Conservation (phyloP, 2,888 invertebrate genomes). For the Melolontha melolontha region DNA sequence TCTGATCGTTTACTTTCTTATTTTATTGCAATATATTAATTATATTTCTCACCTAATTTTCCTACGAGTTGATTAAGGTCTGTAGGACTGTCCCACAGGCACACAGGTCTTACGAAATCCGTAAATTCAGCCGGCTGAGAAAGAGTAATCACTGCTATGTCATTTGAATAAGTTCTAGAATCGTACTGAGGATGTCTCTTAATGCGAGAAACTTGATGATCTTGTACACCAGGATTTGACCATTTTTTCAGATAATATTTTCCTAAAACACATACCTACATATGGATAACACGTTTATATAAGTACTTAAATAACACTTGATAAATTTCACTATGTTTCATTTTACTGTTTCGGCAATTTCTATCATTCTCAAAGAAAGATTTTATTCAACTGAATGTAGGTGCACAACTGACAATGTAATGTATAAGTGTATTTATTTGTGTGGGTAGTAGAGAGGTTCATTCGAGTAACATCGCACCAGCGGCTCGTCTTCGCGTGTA, state of each 20-base stretch:
- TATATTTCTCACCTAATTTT: slow-evolving; percentile 52
- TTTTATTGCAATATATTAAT: too few relatives aligned
- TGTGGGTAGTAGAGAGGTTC: too few relatives aligned
- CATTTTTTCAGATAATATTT: slow-evolving; percentile 62
- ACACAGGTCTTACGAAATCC: slow-evolving; percentile 61
- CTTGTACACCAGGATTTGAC: slow-evolving; percentile 61
- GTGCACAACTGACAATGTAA: too few relatives aligned
- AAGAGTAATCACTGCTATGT: slow-evolving; percentile 61
- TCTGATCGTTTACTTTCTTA: too few relatives aligned
- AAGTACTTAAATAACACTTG: background rate
- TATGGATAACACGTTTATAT: background rate
- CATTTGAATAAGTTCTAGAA: slow-evolving; percentile 56
- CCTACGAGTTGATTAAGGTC: slow-evolving; percentile 53
- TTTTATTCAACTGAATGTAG: too few relatives aligned
- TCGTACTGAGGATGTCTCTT: slow-evolving; percentile 59
- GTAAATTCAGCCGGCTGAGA: slow-evolving; percentile 55
- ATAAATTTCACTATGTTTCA: too few relatives aligned
- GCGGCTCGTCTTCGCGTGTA: too few relatives aligned
- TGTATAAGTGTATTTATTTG: too few relatives aligned
- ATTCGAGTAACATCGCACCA: too few relatives aligned
- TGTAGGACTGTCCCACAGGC: slow-evolving; percentile 57
- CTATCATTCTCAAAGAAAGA: too few relatives aligned
- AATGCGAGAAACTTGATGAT: slow-evolving; percentile 58
- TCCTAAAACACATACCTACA: slow-evolving; percentile 50
- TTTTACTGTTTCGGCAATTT: too few relatives aligned